Conservation (phyloP, 2,888 invertebrate species). For the Nomada lathburiana region DNA sequence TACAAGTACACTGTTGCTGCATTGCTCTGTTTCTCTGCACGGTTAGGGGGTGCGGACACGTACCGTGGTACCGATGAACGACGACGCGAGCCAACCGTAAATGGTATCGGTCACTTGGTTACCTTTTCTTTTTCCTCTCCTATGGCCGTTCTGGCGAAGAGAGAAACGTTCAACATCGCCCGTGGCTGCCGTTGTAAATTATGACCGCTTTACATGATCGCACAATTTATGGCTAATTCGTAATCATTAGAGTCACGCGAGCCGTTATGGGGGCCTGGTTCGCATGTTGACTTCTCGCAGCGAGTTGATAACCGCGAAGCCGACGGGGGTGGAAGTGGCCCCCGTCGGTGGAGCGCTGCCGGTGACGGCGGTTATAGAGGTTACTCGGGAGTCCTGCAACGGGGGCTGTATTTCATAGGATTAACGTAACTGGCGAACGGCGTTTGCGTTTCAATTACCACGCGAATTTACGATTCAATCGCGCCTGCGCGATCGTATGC, state of each 20-base stretch:
- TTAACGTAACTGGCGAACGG: constrained; percentile 73
- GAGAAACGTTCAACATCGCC: constrained; percentile 2
- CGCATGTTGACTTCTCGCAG: constrained; percentile 76
- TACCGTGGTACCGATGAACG: neutral
- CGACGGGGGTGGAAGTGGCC: constrained; percentile 18
- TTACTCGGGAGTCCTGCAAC: constrained; percentile 48
- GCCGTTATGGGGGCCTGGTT: constrained; percentile 73
- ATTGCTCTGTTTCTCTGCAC: too few species aligned
- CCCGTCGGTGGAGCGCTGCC: constrained; percentile 9
- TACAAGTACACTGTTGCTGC: too few species aligned
- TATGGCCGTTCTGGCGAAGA: neutral
- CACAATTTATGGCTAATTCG: constrained; percentile 80
- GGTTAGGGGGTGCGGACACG: neutral
- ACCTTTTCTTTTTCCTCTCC: too few species aligned
- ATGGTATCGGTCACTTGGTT: neutral
- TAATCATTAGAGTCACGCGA: constrained; percentile 81
- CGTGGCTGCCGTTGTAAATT: constrained; percentile 74
- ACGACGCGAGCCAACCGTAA: too few species aligned
- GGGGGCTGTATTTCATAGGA: constrained; percentile 75
- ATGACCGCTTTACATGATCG: constrained; percentile 77
- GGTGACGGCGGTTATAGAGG: constrained; percentile 48
- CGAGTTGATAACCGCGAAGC: constrained; percentile 72
- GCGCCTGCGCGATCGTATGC: constrained; percentile 60
- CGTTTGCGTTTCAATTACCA: constrained; percentile 78
- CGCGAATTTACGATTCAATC: constrained; percentile 72